Percentiles rank a stretch among this genome's conserved stretches.
Conservation (phyloP, 2,888 invertebrate genomes). For the Harmothoe impar region DNA sequence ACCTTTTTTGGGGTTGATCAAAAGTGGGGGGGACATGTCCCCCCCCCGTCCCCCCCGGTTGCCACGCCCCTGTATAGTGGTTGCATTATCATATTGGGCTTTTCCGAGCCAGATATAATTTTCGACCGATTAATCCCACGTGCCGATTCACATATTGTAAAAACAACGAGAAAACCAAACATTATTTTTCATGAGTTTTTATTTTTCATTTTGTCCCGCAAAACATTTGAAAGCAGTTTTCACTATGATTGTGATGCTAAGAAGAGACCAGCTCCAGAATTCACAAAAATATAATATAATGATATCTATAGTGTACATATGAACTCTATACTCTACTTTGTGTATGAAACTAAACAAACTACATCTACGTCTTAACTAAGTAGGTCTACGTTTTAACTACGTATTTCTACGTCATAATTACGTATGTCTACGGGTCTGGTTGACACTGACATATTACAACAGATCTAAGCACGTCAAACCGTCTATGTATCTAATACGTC, state of each 20-base stretch:
- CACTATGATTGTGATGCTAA: not conserved
- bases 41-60: too few species aligned
- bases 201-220: constrained; percentile 34
- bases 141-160: too few species aligned
- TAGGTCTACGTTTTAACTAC: not conserved
- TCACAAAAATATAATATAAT: not conserved
- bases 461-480: not conserved
- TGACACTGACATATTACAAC: not conserved
- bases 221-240: constrained; percentile 13
- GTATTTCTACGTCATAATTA: not conserved
- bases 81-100: too few species aligned
- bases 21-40: too few species aligned
- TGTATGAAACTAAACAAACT: not conserved
- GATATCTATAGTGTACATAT: not conserved
- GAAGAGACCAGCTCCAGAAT: not conserved
- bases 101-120: too few species aligned
- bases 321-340: not conserved
- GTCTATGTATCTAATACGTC: not conserved
- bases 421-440: not conserved
- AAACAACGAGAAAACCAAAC: not conserved
- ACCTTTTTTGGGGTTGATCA: too few species aligned
- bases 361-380: not conserved
- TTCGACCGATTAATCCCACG: too few species aligned
- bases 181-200: constrained; percentile 4
- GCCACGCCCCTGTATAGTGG: too few species aligned